Evolutionary conservation across 2,797 vertebrate genomes (phyloP), one percentile per base, ranked within the genome.

Genomic region (Diglossa cyanea): DNA sequence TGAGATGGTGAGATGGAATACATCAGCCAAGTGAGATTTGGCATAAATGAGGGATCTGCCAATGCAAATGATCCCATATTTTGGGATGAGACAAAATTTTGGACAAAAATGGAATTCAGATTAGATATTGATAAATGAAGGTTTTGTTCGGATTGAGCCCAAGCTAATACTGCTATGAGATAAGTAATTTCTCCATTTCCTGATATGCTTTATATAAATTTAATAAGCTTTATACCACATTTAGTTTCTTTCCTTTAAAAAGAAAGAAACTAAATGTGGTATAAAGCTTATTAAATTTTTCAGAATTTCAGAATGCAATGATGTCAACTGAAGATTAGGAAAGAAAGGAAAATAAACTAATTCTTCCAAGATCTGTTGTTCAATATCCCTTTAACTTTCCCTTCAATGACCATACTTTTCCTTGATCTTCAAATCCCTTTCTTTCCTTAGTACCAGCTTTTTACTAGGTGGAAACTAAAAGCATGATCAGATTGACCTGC

Each of bases 171-270:
- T 50, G 19, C 45, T 48, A 6, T 30, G 71, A 92, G 83, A 88
- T 91, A 91, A 93, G 24, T 60, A 86, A 88, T 40, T 14, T 86
- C 72, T 91, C 57, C 11, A 50, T 88, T 86, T 96, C 75, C 73
- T 77, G 26, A 37, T 68, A 50, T 53, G 10, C 4, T 6, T 37
- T 72, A 50, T 85, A 92, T 75, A 83, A 78, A 94, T 93, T 65
- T 70, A 81, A 95, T 94, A 84, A 92, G 67, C 26, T 88, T 94
- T n/a, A 53, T 60, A 47, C 31, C 24, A 7, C 17, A 78, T 91
- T 89, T 77, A 48, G 55, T 93, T 88, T 88, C 14, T 74, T 53
- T 82, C 40, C 83, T 83, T 30, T 39, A 28, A 73, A 40, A 40
- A 40, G 40, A 40, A 40, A 40, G 7, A 40, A 40, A 40, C 39